These are phyloP conservation scores for Ricordea florida DNA, from an alignment of 92 coral and sea anemone genomes.

Conservation along the genomic window DNA sequence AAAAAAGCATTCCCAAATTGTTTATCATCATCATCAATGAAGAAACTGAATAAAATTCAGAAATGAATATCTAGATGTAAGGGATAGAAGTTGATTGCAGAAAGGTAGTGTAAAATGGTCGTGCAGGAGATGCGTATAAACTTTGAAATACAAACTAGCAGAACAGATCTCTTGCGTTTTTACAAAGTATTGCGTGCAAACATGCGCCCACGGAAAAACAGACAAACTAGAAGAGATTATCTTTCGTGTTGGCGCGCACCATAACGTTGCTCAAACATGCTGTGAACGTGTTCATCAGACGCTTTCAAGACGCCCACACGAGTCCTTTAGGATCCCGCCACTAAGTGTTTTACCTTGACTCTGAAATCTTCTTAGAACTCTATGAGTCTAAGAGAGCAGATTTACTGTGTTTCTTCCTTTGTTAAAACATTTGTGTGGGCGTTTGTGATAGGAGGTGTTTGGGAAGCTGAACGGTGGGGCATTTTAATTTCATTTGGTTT, in stretches of 20 bases:
- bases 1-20: too few species aligned
- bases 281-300: not conserved
- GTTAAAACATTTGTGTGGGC: too few species aligned
- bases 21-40: too few species aligned
- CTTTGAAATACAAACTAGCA: not conserved
- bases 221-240: not conserved
- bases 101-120: too few species aligned
- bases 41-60: too few species aligned
- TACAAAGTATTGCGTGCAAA: not conserved
- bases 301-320: conserved; percentile 5
- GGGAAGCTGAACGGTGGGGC: too few species aligned
- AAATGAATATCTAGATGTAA: too few species aligned
- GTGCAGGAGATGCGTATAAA: too few species aligned
- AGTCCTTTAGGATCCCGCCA: not conserved
- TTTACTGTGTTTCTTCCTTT: not conserved
- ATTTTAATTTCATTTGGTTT: too few species aligned
- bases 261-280: not conserved
- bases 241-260: not conserved
- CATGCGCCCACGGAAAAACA: not conserved
- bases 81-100: too few species aligned
- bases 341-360: not conserved
- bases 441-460: too few species aligned
- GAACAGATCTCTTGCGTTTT: not conserved
- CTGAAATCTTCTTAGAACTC: not conserved
- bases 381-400: not conserved